Conservation (phyloP, 92 coral and sea anemone genomes). For the Montipora capitata region DNA sequence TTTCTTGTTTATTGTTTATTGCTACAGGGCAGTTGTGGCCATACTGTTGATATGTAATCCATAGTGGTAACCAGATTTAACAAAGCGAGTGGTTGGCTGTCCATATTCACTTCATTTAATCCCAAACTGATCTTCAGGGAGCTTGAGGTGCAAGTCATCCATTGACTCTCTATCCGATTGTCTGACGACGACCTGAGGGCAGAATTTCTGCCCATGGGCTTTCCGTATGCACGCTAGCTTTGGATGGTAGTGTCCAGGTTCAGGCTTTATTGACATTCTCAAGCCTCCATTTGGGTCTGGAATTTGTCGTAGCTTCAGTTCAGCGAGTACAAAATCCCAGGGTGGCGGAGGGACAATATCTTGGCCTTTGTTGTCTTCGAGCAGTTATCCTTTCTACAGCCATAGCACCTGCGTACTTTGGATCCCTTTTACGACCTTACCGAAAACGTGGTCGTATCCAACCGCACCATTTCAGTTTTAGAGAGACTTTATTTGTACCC, state of each 20-base stretch:
- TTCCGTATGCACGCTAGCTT: slow-evolving; percentile 50
- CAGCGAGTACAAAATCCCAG: slow-evolving; percentile 54
- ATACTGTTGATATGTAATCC: no score
- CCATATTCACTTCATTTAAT: no score
- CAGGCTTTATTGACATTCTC: background rate
- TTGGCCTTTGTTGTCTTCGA: background rate
- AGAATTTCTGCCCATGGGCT: slow-evolving; percentile 52
- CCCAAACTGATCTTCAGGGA: no score
- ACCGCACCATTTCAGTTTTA: no score
- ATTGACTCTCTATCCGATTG: slow-evolving; percentile 17
- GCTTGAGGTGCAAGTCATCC: slow-evolving; percentile 32
- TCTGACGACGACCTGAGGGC: slow-evolving; percentile 15
- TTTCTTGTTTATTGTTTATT: no score
- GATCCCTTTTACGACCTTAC: no score
- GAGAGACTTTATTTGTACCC: slow-evolving; percentile 12
- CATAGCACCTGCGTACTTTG: no score
- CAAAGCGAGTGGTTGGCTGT: no score
- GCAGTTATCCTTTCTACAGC: background rate
- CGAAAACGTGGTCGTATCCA: no score
- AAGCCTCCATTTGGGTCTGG: background rate
- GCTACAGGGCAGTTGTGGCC: no score
- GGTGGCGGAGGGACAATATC: slow-evolving; percentile 63
- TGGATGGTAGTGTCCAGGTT: slow-evolving; percentile 14
- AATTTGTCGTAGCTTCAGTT: background rate
- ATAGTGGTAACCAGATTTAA: no score